A percentile compares a stretch with the other conserved stretches of the same genome.
These are phyloP conservation scores for Sphaerophoria rueppellii DNA, from an alignment of 2,888 invertebrate genomes.

Conservation along the genomic window DNA sequence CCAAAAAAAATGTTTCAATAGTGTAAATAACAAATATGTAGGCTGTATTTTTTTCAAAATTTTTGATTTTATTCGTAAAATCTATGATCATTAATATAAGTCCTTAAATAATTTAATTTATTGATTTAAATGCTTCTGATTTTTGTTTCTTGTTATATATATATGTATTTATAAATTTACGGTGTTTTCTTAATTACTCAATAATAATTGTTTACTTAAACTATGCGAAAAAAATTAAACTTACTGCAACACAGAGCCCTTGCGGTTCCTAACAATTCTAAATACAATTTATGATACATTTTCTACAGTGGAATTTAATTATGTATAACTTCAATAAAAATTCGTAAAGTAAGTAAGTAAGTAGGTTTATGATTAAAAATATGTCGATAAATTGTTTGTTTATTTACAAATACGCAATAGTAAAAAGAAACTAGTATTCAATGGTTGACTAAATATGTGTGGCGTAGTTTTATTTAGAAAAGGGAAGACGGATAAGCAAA, in stretches of 20 bases:
- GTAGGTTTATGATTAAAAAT: slow-evolving; percentile 34
- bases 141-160: slow-evolving; percentile 38
- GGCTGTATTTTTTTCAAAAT: slow-evolving; percentile 56
- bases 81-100: slow-evolving; percentile 65
- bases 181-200: slow-evolving; percentile 29
- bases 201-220: slow-evolving; percentile 51
- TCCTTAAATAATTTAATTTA: slow-evolving; percentile 68
- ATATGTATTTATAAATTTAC: slow-evolving; percentile 49
- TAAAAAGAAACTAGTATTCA: slow-evolving; percentile 23
- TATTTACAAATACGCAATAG: slow-evolving; percentile 20
- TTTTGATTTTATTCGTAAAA: slow-evolving; percentile 70
- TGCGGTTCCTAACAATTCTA: slow-evolving; percentile 68
- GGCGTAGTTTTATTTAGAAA: slow-evolving; percentile 22
- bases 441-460: background rate
- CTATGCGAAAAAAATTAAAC: slow-evolving; percentile 44
- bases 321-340: slow-evolving; percentile 57
- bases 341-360: slow-evolving; percentile 23
- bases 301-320: slow-evolving; percentile 62
- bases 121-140: slow-evolving; percentile 46
- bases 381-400: slow-evolving; percentile 1
- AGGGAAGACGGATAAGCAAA: slow-evolving; percentile 58
- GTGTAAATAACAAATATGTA: background rate
- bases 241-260: slow-evolving; percentile 64
- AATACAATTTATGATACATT: slow-evolving; percentile 71
- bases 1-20: background rate